Evolutionary conservation across 2,888 invertebrate species (phyloP), one percentile per base, ranked within the genome.

Genomic region (Tachystola acroxantha): DNA sequence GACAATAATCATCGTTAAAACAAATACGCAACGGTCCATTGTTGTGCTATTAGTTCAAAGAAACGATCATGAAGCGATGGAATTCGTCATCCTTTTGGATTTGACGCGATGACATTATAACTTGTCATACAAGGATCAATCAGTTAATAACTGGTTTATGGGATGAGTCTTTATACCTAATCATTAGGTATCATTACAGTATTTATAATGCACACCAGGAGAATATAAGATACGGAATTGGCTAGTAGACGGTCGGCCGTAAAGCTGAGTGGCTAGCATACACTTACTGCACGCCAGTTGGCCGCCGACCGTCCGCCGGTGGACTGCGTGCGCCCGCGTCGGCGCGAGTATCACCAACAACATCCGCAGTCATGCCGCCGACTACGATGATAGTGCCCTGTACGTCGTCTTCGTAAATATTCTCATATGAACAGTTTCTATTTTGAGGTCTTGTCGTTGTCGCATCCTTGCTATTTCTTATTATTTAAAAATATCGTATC

Each of bases 371-470:
- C 74, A 86, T 86, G 86, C 86, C 86, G 70, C 86, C 86, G 53
- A 85, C 85, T 48, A 80, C 86, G 55, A 85, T 84, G 80, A 77
- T 86, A 66, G 85, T 86, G 69, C 84, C 80, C 67, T 86, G 85
- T 85, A 74, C 79, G 86, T 86, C 63, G 61, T 39, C 40, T 51
- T 53, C 53, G 52, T 64, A 58, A 60, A 54, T 52, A 53, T 47
- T 46, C 37, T 25, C 10, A 20, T 10, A 48, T 2, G n/a, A 10
- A 27, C 1, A 12, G 5, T 27, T 27, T 7, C 11, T 27, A 27
- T 27, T n/a, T 24, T 24, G 24, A 27, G 7, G 11, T 27, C 9
- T 4, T 11, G 10, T 5, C 5, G 11, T 4, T 11, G 10, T 5
- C 5, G 11, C 7, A 11, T 10, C 6, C 11, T 10, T 27, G 6